A percentile compares a stretch with the other conserved stretches of the same genome.
Conservation (phyloP, 2,888 invertebrate species). For the Tachina fera region DNA sequence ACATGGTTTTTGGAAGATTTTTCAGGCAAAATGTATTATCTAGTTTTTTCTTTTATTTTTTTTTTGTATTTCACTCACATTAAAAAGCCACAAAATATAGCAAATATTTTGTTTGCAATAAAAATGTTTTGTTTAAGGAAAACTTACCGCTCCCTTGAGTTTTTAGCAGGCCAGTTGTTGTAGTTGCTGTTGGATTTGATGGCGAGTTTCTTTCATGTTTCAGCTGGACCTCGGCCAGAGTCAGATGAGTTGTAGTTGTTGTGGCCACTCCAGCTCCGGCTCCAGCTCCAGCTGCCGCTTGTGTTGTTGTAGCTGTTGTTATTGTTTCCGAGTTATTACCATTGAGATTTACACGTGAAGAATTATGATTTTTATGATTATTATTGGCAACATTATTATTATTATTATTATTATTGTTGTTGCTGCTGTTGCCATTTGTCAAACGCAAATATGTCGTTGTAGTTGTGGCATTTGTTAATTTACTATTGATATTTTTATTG, state of each 20-base stretch:
- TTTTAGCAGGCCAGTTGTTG: conserved; percentile 76
- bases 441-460: conserved; percentile 78
- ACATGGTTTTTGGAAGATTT: conserved; percentile 13
- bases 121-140: conserved; percentile 45
- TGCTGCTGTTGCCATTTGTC: conserved; percentile 71
- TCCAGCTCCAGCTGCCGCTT: conserved; percentile 62
- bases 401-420: conserved; percentile 38
- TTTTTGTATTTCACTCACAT: conserved; percentile 10
- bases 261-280: conserved; percentile 37
- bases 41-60: not conserved
- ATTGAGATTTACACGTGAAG: conserved; percentile 69
- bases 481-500: conserved; percentile 50
- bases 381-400: conserved; percentile 68
- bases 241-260: conserved; percentile 73
- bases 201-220: conserved; percentile 75
- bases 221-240: conserved; percentile 78
- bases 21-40: conserved; percentile 5
- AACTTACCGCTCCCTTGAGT: conserved; percentile 83
- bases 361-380: conserved; percentile 70
- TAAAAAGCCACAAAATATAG: conserved; percentile 37
- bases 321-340: conserved; percentile 68
- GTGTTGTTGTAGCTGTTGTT: conserved; percentile 67
- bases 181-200: conserved; percentile 74
- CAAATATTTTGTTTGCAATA: conserved; percentile 45
- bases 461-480: conserved; percentile 71